Evolutionary conservation across 2,888 invertebrate species (phyloP), one percentile per base, ranked within the genome.

Genomic region (Orthonevra nobilis): DNA sequence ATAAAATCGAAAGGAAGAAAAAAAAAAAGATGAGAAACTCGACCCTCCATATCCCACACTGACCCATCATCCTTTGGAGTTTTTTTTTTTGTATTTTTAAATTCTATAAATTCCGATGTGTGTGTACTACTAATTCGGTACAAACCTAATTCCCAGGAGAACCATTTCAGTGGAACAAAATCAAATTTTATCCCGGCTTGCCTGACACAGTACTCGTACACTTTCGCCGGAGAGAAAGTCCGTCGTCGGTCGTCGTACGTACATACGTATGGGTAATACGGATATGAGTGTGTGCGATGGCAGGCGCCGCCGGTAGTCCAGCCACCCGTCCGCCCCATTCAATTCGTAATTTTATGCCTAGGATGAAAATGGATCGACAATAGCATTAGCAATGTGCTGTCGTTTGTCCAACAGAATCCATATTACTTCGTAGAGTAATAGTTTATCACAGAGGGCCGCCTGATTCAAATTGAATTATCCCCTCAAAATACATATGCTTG

Each of bases 381-480:
- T 72, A 60, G 66, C 61, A 79, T 79, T 72, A 72, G 52, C 79
- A 77, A 46, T 64, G 64, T 58, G 38, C 69, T 56, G 61, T 69
- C 75, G 54, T n/a, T n/a, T n/a, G n/a, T 75, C 61, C 56, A 48
- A 56, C 54, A 61, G 61, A 61, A 66, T 56, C 52, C 66, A 42
- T 79, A 79, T 72, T 73, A 79, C 60, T 79, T 72, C 54, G 23
- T 28, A 15, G 61, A 50, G 54, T 73, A 79, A 79, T 79, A 79
- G 79, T 79, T 79, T 79, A 54, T 54, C 66, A 73, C 66, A 68
- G 46, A 79, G 72, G 64, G 73, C 66, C 58, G 40, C 40, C 66
- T 68, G 40, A 56, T 79, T 61, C 73, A 79, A 79, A 79, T 73
- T 79, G 68, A 79, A 79, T 79, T 79, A 79, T 68, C 46, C 66